Conservation (phyloP, 2,797 vertebrate species). For the Morus bassanus region DNA sequence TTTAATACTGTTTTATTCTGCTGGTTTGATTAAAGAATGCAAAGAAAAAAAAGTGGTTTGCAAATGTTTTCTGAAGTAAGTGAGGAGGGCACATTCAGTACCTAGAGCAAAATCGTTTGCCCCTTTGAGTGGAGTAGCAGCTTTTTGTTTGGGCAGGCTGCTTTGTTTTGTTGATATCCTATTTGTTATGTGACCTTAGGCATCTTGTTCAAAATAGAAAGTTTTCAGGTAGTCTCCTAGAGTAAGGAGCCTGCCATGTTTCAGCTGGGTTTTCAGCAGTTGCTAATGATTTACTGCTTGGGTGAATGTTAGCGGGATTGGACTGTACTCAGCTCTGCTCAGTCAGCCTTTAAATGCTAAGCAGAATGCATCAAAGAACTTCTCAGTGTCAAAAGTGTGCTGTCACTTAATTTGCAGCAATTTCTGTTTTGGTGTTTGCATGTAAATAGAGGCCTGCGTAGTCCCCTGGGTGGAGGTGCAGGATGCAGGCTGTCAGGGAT, state of each 20-base stretch:
- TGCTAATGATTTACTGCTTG: not conserved
- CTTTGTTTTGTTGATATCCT: not conserved
- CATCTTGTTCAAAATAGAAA: not conserved
- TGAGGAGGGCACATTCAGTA: not conserved
- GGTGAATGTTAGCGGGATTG: not conserved
- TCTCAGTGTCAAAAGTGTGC: not conserved
- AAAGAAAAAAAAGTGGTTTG: not conserved
- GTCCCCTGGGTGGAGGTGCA: not conserved
- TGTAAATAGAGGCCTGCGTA: not conserved
- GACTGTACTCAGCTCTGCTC: not conserved
- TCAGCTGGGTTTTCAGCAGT: not conserved
- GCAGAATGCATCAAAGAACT: not conserved
- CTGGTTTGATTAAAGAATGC: not conserved
- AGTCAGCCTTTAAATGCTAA: not conserved
- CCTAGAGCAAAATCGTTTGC: not conserved
- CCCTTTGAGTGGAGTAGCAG: not conserved
- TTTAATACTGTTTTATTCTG: not conserved
- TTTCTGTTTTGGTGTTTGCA: not conserved
- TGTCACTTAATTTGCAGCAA: not conserved
- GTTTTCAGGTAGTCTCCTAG: fast-evolving
- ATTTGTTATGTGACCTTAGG: not conserved
- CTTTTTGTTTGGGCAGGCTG: not conserved
- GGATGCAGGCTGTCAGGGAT: not conserved
- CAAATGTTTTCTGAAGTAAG: not conserved
- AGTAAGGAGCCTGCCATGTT: not conserved